Evolutionary conservation across 2,113 vertebrate genomes (phyloP), one percentile per base, ranked within the genome.

Genomic region (Agapornis roseicollis): DNA sequence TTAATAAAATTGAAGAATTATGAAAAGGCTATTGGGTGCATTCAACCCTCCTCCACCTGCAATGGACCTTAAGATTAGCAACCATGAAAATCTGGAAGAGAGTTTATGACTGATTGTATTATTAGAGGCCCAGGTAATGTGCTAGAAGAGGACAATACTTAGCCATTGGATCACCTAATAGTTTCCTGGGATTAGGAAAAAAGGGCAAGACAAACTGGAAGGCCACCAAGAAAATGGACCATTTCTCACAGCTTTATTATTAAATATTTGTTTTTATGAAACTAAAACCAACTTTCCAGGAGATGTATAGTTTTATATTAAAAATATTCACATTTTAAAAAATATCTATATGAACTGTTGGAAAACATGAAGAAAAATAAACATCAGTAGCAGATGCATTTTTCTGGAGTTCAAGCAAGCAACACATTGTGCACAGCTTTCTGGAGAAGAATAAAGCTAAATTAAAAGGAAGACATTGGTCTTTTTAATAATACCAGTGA

Each of bases 351-450:
- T 60, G 83, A 91, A 89, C 90, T 94, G 85, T 42, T 19, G 14
- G 46, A 87, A 96, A 97, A 94, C 60, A 94, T 39, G 77, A 98
- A 98, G 95, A 97, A 98, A 99, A 99, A 98, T 97, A 98, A 98
- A 98, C 97, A 85, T 37, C 65, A 96, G 91, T 71, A 65, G 80
- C 46, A 81, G 65, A 89, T 97, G 96, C 92, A 92, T 97, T 96
- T 96, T 58, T 65, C 61, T 95, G 89, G 94, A 97, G 92, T 94
- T 93, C 64, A 72, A 93, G 87, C 61, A 89, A 97, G 95, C 90
- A 92, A 96, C 98, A 98, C 95, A 91, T 96, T 98, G 98, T 93
- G 94, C 61, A 93, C 98, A 98, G 98, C 98, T 99, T 98, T 97
- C 98, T 97, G 80, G 88, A 95, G 47, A 80, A 58, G 97, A 97